These are phyloP conservation scores for Enteromius afrohamiltoni DNA, from an alignment of 2,797 vertebrate species.

Conservation along the genomic window DNA sequence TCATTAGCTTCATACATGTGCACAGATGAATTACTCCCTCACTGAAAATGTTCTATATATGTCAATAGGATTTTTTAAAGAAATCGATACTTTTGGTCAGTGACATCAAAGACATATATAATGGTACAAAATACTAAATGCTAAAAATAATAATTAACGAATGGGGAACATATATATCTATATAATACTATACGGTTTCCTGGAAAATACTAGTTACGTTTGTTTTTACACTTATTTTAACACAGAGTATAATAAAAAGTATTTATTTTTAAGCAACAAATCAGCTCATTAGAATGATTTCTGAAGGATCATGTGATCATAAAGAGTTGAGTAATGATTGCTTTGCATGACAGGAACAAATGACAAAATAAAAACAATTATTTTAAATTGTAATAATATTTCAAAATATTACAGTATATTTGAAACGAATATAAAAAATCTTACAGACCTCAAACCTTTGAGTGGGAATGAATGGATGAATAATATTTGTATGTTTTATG, in stretches of 20 bases:
- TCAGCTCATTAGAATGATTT: not conserved
- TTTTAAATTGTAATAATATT: not conserved
- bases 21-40: not conserved
- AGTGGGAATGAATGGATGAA: not conserved
- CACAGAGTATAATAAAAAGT: not conserved
- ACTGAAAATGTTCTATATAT: slow-evolving; percentile 55
- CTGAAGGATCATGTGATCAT: not conserved
- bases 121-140: not conserved
- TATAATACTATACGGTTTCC: not conserved
- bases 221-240: not conserved
- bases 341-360: not conserved
- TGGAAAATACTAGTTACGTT: not conserved
- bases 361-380: not conserved
- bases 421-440: not conserved
- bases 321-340: not conserved
- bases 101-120: not conserved
- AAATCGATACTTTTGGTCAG: not conserved
- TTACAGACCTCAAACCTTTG: not conserved
- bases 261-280: not conserved
- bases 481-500: not conserved
- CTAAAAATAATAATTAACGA: not conserved
- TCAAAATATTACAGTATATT: not conserved
- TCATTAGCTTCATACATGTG: slow-evolving; percentile 20
- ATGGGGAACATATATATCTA: not conserved
- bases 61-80: slow-evolving; percentile 39